Base-by-base conservation (phyloP, 2,888 invertebrate species). In the Tricholauxania praeusta region DNA sequence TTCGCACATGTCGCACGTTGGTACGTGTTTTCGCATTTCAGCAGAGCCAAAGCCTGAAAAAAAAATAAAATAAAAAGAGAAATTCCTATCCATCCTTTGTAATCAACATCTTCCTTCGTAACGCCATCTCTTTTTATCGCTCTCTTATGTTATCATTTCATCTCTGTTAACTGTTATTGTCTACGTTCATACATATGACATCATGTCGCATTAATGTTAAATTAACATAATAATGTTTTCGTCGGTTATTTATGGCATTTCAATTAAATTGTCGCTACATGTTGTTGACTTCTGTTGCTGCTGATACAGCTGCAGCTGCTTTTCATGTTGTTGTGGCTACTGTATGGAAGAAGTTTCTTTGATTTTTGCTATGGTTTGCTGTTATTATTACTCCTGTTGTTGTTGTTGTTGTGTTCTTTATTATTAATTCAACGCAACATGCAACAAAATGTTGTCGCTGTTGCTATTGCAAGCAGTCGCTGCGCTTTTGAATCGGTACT, bases 181-280 rank as follows among this genome's bases (percentile, higher is more conserved):
- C 17, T 55, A 60, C 39, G 39, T 19, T 51, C 60, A 52, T 49
- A 28, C 52, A 57, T 67, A 59, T 72, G 72, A 72, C 72, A 71
- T 72, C 72, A 55, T 75, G 72, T 75, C 72, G 72, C 67, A 72
- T 75, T 75, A 71, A 75, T 75, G 75, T 75, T 60, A 71, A 72
- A 72, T 75, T 71, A 72, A 72, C 75, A 72, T 72, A 72, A 65
- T 72, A 71, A 75, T 75, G 71, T 72, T 72, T 71, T 67, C 64
- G 32, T 22, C 66, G 48, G 72, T 66, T 72, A 71, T 75, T 75
- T 75, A 72, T 71, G 72, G 75, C 72, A 72, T 75, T 75, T 75
- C 75, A 75, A 75, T 75, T 75, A 67, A 69, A 75, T 62, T 48
- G 72, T 66, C 60, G 72, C 60, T 72, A 66, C 72, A 72, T 62